Conservation (phyloP, 1,140 invertebrate species). For the Ridgeia piscesae region DNA sequence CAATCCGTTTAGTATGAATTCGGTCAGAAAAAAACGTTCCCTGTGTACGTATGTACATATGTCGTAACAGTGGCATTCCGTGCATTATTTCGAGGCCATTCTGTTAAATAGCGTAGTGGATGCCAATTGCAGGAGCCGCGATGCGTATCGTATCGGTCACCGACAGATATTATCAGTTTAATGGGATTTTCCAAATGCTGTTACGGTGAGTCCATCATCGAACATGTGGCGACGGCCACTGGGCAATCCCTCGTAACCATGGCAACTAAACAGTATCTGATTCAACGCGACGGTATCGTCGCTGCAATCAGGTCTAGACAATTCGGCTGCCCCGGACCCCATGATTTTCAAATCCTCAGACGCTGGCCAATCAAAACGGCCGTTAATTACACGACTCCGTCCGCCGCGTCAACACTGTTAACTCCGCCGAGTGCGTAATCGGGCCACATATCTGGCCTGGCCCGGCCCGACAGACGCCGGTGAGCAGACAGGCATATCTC, state of each 20-base stretch:
- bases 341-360: conserved; percentile 1
- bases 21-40: too few species aligned
- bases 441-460: not conserved
- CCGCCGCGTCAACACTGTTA: not conserved
- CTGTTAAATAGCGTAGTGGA: not conserved
- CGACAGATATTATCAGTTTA: not conserved
- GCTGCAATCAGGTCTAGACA: not conserved
- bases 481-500: not conserved
- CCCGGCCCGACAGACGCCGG: not conserved
- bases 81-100: not conserved
- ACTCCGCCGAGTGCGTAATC: not conserved
- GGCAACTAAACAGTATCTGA: not conserved
- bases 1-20: not conserved
- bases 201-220: not conserved
- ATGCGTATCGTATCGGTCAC: not conserved
- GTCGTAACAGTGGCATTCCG: not conserved
- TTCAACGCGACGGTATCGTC: not conserved
- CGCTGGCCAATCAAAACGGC: not conserved
- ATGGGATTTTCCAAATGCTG: not conserved
- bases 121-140: not conserved
- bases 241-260: not conserved
- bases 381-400: not conserved
- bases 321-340: not conserved
- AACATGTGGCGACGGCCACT: not conserved
- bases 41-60: not conserved